Conservation (phyloP, 2,797 vertebrate genomes). For the Sus cebifrons region DNA sequence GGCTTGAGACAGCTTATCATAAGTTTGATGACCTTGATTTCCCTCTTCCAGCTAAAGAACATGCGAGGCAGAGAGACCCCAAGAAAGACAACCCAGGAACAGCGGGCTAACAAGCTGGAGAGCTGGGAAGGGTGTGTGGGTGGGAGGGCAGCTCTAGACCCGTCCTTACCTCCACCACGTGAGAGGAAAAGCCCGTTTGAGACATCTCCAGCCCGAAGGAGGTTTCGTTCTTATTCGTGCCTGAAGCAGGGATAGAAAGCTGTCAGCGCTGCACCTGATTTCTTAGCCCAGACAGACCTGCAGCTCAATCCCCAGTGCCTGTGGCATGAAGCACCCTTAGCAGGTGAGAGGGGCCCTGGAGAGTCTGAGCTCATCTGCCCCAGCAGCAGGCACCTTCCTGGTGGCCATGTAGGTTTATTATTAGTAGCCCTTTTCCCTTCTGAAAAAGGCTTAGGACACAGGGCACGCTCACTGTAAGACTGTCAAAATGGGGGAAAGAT, state of each 20-base stretch:
- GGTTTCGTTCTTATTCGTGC: slow-evolving; percentile 98
- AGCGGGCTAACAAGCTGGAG: neutral
- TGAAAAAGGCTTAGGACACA: neutral
- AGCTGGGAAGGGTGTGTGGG: too few relatives aligned
- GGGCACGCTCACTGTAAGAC: fast-evolving
- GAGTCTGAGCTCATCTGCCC: neutral
- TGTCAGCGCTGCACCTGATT: neutral
- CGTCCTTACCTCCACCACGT: slow-evolving; percentile 95
- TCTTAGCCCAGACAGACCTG: fast-evolving
- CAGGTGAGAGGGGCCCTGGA: neutral
- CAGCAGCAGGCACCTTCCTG: neutral
- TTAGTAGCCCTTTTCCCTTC: neutral
- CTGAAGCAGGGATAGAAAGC: slow-evolving; percentile 86
- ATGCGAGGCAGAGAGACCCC: neutral
- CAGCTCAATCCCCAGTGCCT: too few relatives aligned
- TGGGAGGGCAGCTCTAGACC: fast-evolving
- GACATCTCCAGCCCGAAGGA: slow-evolving; percentile 99
- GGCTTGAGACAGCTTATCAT: neutral
- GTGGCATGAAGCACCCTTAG: neutral
- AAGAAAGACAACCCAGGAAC: neutral
- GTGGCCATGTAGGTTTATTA: fast-evolving
- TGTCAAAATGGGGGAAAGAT: neutral
- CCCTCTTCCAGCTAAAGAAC: neutral
- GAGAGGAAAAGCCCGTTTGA: slow-evolving; percentile 99
- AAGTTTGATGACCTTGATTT: neutral